Conservation (phyloP, 2,888 invertebrate species). For the Lycia hirtaria region DNA sequence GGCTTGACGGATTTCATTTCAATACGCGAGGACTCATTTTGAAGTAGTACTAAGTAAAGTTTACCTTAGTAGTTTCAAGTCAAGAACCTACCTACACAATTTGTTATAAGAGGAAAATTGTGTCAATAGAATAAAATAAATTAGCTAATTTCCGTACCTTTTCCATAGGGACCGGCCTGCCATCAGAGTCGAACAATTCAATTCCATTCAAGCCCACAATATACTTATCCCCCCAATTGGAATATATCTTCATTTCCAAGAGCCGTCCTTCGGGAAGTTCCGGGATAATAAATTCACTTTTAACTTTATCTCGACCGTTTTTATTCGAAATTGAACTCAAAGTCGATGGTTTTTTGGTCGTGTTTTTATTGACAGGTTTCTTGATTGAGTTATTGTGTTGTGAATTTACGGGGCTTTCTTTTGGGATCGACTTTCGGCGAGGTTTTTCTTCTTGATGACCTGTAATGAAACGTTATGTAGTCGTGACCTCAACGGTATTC, state of each 20-base stretch:
- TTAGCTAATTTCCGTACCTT: constrained; percentile 76
- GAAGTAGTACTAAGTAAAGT: too few species aligned
- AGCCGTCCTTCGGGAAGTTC: constrained; percentile 89
- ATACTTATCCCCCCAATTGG: constrained; percentile 93
- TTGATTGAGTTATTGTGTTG: constrained; percentile 46
- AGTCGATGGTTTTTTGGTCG: constrained; percentile 57
- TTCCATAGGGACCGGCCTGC: constrained; percentile 84
- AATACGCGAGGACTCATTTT: too few species aligned
- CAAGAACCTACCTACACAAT: too few species aligned
- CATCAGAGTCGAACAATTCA: constrained; percentile 89
- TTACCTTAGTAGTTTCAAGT: too few species aligned
- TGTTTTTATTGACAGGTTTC: constrained; percentile 51
- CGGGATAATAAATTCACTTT: constrained; percentile 89
- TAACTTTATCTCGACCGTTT: constrained; percentile 53
- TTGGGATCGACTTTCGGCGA: constrained; percentile 49
- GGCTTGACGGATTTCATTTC: too few species aligned
- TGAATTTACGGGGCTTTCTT: constrained; percentile 47
- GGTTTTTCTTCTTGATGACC: constrained; percentile 52
- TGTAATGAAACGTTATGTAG: constrained; percentile 37
- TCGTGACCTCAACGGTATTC: not conserved
- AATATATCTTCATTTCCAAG: constrained; percentile 88
- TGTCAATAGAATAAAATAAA: too few species aligned
- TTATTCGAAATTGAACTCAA: constrained; percentile 56
- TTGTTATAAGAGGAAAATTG: too few species aligned
- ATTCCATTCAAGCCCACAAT: constrained; percentile 92